Conservation (phyloP, 2,888 invertebrate genomes). For the Tipula unca region DNA sequence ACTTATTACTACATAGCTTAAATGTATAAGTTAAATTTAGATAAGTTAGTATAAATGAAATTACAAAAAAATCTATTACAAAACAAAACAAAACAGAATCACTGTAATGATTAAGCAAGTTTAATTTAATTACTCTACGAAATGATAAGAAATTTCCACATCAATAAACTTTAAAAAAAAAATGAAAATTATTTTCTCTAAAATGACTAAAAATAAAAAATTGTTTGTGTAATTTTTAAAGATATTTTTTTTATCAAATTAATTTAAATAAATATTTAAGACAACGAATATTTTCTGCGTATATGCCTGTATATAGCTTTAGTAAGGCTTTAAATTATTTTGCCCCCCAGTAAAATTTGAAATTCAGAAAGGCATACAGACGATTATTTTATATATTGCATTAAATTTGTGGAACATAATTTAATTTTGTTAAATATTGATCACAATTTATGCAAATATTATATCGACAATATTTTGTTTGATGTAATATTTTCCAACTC, state of each 20-base stretch:
- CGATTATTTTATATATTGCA: no score
- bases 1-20: no score
- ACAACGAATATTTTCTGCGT: no score
- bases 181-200: neutral
- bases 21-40: neutral
- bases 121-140: neutral
- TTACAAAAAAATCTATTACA: neutral
- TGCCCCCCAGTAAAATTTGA: no score
- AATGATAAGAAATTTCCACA: neutral
- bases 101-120: neutral
- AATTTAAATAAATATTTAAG: neutral
- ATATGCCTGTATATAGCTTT: no score
- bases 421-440: no score
- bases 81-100: neutral
- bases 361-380: no score
- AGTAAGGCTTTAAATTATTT: neutral
- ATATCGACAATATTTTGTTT: neutral
- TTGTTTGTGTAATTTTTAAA: neutral
- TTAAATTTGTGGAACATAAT: neutral
- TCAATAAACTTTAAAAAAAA: neutral
- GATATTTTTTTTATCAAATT: neutral
- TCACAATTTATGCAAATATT: neutral
- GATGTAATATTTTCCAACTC: neutral
- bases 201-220: neutral
- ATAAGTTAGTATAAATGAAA: neutral